Percentiles rank a stretch among this genome's conserved stretches.
These are phyloP conservation scores for Hydractinia echinata DNA, from an alignment of 30 jellyfish, hydroid and myxozoan species.

Conservation along the genomic window DNA sequence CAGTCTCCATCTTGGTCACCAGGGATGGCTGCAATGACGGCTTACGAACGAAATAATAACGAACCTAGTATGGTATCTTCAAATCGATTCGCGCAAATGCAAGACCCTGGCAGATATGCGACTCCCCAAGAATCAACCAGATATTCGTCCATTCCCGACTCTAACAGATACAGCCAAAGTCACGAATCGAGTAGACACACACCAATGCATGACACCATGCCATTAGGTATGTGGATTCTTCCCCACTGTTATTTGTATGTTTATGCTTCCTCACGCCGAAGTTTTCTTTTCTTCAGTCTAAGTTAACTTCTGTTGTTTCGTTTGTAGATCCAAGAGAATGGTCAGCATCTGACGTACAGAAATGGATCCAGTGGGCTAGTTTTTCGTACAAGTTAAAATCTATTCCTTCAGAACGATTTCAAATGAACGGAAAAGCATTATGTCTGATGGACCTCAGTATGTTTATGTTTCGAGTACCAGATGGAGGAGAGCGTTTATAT, in stretches of 20 bases:
- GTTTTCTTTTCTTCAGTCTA: not conserved
- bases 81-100: constrained; percentile 13
- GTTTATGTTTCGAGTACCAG: constrained; percentile 92
- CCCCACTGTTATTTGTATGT: no score
- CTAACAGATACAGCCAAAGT: not conserved
- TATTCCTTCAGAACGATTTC: constrained; percentile 81
- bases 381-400: constrained; percentile 55
- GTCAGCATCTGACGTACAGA: constrained; percentile 74
- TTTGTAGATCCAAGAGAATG: constrained; percentile 89
- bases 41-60: constrained; percentile 30
- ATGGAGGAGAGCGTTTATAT: constrained; percentile 89
- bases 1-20: constrained; percentile 12
- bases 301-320: not conserved
- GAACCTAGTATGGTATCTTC: constrained; percentile 30
- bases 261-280: no score
- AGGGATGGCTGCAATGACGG: constrained; percentile 11
- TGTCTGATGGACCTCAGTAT: constrained; percentile 92
- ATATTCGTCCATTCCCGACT: not conserved
- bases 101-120: not conserved
- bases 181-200: not conserved
- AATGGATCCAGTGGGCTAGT: constrained; percentile 94
- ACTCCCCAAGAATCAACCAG: not conserved
- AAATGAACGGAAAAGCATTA: constrained; percentile 96
- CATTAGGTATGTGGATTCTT: constrained; percentile 22
- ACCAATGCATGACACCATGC: constrained; percentile 26